A percentile compares a stretch with the other conserved stretches of the same genome.
phyloP scores from a whole-genome alignment of 2,113 vertebrate species.

The Crotalus viridis region DNA sequence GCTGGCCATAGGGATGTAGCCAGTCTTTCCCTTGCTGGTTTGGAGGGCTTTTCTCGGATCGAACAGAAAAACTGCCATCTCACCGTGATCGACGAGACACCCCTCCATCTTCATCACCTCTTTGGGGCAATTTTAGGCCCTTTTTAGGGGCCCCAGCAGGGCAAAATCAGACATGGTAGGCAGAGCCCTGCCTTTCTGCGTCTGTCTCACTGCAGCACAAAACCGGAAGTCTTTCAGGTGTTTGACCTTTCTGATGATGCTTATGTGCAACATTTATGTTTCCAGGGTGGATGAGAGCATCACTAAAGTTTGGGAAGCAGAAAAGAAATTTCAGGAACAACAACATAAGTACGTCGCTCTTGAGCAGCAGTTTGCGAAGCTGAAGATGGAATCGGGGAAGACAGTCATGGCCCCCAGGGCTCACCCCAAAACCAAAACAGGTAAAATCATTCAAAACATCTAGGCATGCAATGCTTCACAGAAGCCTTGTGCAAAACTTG shows the following conservation, averaged over 20 bases:
- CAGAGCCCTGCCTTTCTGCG: too few species aligned
- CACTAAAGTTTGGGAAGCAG: slow-evolving; percentile 59
- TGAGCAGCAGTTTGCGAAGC: slow-evolving; percentile 77
- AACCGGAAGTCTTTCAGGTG: too few species aligned
- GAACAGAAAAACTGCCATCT: too few species aligned
- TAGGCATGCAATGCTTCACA: rapidly evolving
- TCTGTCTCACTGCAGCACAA: too few species aligned
- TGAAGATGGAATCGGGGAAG: slow-evolving; percentile 64
- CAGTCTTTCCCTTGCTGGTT: too few species aligned
- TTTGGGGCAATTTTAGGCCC: too few species aligned
- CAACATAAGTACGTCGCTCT: slow-evolving; percentile 49
- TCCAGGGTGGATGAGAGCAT: slow-evolving; percentile 72
- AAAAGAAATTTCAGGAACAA: slow-evolving; percentile 75
- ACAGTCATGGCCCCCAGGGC: neutral
- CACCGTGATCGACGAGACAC: too few species aligned
- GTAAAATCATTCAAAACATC: slow-evolving; percentile 39
- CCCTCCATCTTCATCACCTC: too few species aligned
- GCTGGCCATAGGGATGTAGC: too few species aligned
- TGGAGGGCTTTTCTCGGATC: too few species aligned
- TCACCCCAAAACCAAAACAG: slow-evolving; percentile 48
- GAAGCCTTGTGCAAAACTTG: neutral
- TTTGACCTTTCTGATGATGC: neutral
- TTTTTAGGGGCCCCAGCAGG: too few species aligned
- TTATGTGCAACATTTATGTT: neutral
- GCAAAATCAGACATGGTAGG: too few species aligned